Conservation (phyloP, 2,113 vertebrate species). For the Upupa epops region DNA sequence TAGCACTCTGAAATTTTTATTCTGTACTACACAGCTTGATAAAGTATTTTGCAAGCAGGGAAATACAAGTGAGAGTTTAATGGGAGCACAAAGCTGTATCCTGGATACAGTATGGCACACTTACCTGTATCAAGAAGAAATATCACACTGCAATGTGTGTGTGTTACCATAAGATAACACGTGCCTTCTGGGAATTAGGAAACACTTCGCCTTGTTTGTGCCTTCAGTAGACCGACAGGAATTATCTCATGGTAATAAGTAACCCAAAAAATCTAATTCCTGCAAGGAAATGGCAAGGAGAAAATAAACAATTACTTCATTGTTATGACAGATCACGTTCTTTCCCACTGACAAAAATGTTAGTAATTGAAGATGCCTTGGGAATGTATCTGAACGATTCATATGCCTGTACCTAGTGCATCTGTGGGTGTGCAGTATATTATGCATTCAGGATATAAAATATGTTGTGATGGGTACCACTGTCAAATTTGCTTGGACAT, state of each 20-base stretch:
- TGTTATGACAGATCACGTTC: background rate
- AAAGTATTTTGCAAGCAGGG: background rate
- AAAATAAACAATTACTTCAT: constrained; percentile 33
- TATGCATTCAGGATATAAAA: background rate
- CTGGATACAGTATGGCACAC: background rate
- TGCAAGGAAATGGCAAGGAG: background rate
- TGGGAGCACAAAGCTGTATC: background rate
- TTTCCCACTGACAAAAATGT: background rate
- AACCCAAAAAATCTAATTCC: constrained; percentile 9
- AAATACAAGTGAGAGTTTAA: background rate
- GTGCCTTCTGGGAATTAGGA: background rate
- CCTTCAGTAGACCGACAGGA: background rate
- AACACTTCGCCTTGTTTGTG: background rate
- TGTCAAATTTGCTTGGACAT: background rate
- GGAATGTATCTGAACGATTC: background rate
- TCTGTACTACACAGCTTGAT: background rate
- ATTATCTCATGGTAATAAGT: constrained; percentile 4
- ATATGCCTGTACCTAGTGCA: background rate
- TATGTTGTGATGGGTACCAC: background rate
- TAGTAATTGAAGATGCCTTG: background rate
- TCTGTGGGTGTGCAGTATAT: background rate
- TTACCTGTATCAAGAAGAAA: constrained; percentile 38
- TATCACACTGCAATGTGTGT: background rate
- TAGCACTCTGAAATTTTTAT: background rate
- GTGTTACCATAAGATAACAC: constrained; percentile 12